Evolutionary conservation across 2,113 vertebrate species (phyloP).

Genomic region (Pluvianellus socialis): DNA sequence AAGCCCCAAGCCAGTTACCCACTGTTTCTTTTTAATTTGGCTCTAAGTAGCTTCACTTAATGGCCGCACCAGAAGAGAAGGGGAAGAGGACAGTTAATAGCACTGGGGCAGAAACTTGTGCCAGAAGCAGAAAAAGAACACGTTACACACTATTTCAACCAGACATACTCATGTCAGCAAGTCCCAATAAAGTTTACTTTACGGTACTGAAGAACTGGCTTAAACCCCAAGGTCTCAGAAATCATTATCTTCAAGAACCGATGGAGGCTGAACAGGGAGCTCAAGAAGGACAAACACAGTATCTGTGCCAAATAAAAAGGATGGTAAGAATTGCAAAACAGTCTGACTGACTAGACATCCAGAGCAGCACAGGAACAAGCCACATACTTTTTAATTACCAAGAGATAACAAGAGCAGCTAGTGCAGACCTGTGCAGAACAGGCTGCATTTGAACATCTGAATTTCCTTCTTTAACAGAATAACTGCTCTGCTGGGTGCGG

Average conservation of each 20-base stretch:
- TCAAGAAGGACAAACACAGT: not conserved
- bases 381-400: not conserved
- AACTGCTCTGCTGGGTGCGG: not conserved
- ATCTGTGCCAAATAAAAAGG: not conserved
- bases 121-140: not conserved
- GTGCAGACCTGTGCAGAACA: not conserved
- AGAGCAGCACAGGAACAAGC: not conserved
- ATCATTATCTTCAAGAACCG: not conserved
- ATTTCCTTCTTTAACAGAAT: not conserved
- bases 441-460: not conserved
- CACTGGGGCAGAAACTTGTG: not conserved
- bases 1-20: not conserved
- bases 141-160: not conserved
- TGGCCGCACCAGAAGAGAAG: not conserved
- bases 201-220: not conserved
- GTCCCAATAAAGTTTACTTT: not conserved
- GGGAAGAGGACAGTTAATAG: not conserved
- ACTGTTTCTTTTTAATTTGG: not conserved
- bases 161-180: not conserved
- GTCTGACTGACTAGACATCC: not conserved
- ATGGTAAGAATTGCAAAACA: not conserved
- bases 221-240: not conserved
- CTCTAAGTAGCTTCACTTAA: not conserved
- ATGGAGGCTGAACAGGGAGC: not conserved
- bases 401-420: not conserved